These are phyloP conservation scores for Dorcus hopei DNA, from an alignment of 2,888 invertebrate species.

Conservation along the genomic window DNA sequence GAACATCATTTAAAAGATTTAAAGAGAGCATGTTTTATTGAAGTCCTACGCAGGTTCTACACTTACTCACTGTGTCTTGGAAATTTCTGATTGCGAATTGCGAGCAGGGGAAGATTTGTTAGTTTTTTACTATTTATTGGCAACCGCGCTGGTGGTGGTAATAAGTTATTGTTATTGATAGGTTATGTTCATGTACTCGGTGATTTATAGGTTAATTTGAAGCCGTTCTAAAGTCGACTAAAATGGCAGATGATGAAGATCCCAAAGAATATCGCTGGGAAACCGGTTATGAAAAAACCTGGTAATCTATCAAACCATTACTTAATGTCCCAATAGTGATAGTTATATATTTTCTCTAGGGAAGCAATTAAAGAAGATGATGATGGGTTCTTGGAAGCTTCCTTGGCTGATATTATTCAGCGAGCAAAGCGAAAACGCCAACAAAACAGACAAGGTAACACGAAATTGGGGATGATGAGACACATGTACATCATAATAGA, in stretches of 20 bases:
- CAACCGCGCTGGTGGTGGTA: no score
- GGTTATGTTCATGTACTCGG: no score
- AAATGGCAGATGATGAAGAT: constrained; percentile 78
- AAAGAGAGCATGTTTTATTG: no score
- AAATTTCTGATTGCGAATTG: no score
- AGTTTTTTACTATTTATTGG: no score
- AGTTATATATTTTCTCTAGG: constrained; percentile 54
- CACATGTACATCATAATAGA: constrained; percentile 90
- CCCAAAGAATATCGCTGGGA: constrained; percentile 92
- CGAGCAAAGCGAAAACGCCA: constrained; percentile 80
- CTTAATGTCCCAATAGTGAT: constrained; percentile 6
- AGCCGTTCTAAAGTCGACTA: not conserved
- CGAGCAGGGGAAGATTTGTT: no score
- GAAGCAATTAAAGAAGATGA: constrained; percentile 97
- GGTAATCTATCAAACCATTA: constrained; percentile 55
- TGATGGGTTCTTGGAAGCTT: constrained; percentile 84
- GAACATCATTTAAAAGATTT: no score
- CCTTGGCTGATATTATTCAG: constrained; percentile 88
- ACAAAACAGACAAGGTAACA: constrained; percentile 68
- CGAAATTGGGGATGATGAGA: constrained; percentile 97
- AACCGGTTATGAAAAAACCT: constrained; percentile 92
- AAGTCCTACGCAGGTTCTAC: no score
- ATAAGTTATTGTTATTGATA: no score
- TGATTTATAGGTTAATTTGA: not conserved
- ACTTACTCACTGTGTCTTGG: no score